These are phyloP conservation scores for Xylota segnis DNA, from an alignment of 2,888 invertebrate genomes.

Conservation along the genomic window DNA sequence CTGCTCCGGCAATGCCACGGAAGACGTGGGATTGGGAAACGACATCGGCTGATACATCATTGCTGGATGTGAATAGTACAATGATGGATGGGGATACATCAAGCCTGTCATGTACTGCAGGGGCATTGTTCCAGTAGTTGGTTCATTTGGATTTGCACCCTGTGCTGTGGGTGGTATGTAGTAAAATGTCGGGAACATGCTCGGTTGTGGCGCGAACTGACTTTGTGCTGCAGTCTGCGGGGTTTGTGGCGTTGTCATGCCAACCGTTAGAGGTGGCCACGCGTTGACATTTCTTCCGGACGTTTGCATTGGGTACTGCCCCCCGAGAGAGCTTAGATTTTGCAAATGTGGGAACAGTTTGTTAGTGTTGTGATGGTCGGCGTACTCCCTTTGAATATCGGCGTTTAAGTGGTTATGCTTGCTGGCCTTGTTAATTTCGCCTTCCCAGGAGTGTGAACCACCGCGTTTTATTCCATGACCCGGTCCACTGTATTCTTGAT, in stretches of 20 bases:
- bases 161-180: conserved; percentile 85
- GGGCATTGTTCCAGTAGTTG: conserved; percentile 81
- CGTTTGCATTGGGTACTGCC: conserved; percentile 73
- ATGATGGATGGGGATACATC: conserved; percentile 86
- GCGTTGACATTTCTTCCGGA: conserved; percentile 84
- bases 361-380: conserved; percentile 74
- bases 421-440: conserved; percentile 86
- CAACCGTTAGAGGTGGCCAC: conserved; percentile 87
- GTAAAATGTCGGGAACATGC: conserved; percentile 86
- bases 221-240: conserved; percentile 80
- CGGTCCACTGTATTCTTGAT: conserved; percentile 81
- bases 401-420: conserved; percentile 85
- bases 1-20: conserved; percentile 78
- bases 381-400: conserved; percentile 66
- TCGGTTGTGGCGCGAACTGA: conserved; percentile 82
- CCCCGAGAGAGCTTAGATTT: conserved; percentile 53
- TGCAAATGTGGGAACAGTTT: conserved; percentile 77
- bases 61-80: conserved; percentile 86
- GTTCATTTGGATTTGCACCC: conserved; percentile 53
- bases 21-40: conserved; percentile 83
- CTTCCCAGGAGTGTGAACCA: conserved; percentile 87
- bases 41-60: conserved; percentile 88
- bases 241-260: conserved; percentile 81
- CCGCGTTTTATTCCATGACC: conserved; percentile 87
- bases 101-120: conserved; percentile 88